phyloP scores from a whole-genome alignment of 2,113 vertebrate genomes.

The Formicarius rufipectus region DNA sequence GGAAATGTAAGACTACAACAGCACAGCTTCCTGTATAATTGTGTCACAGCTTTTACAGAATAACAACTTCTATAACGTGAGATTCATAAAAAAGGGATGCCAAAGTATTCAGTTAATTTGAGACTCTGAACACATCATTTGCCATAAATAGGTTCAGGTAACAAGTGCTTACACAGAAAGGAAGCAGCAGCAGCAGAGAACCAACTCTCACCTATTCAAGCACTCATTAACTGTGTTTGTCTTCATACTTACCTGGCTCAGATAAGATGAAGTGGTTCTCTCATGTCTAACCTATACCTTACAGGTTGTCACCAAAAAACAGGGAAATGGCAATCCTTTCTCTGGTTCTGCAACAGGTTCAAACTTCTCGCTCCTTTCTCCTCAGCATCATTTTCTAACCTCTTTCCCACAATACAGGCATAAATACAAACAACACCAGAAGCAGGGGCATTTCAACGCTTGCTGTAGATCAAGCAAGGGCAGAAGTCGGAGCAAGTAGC shows the following conservation, averaged over 20 bases:
- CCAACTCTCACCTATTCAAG: background rate
- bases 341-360: background rate
- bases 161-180: background rate
- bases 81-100: background rate
- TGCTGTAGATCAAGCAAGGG: background rate
- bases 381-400: background rate
- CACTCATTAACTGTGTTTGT: background rate
- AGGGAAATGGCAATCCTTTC: background rate
- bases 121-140: background rate
- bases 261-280: background rate
- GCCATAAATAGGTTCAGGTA: background rate
- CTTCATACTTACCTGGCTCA: background rate
- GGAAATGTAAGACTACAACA: background rate
- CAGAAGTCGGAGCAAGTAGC: background rate
- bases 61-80: background rate
- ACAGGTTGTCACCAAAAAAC: background rate
- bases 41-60: background rate
- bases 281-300: background rate
- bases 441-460: background rate
- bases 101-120: background rate
- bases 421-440: background rate
- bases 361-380: background rate
- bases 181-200: background rate
- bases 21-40: background rate
- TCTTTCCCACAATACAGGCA: background rate